Evolutionary conservation across 1,140 invertebrate genomes (phyloP).

Genomic region (Aphelinus atriplicis): DNA sequence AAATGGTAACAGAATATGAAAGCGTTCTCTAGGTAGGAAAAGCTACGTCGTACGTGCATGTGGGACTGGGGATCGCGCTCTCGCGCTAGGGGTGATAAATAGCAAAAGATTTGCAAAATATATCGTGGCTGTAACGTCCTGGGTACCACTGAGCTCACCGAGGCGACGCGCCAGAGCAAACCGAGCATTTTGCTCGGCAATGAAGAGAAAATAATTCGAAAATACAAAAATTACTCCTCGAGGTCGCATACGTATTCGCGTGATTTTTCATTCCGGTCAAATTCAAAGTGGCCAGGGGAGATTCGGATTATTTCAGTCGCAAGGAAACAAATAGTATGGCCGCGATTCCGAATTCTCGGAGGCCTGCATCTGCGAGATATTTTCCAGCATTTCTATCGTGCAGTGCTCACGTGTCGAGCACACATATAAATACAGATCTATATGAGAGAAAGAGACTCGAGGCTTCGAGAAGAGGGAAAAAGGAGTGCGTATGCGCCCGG

Average conservation of each 20-base stretch:
- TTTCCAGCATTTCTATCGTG: too few relatives aligned
- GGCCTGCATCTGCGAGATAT: too few relatives aligned
- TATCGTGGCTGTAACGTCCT: conserved; percentile 41
- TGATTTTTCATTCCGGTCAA: too few relatives aligned
- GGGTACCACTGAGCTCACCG: conserved; percentile 2
- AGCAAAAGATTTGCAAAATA: conserved; percentile 55
- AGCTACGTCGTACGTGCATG: conserved; percentile 39
- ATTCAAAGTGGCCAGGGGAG: too few relatives aligned
- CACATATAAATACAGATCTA: too few relatives aligned
- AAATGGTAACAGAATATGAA: conserved; percentile 56
- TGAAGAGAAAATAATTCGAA: background rate
- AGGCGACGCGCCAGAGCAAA: background rate
- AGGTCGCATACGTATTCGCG: too few relatives aligned
- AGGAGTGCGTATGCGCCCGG: background rate
- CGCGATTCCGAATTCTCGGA: too few relatives aligned
- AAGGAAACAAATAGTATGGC: too few relatives aligned
- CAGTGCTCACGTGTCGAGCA: too few relatives aligned
- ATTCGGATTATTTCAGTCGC: too few relatives aligned
- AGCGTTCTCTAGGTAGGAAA: conserved; percentile 35
- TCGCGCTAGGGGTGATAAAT: conserved; percentile 47
- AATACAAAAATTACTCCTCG: too few relatives aligned
- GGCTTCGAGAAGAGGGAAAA: background rate
- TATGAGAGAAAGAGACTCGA: too few relatives aligned
- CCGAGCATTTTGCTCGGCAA: conserved; percentile 5
- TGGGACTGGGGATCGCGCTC: conserved; percentile 36